Evolutionary conservation across 23 tunicate species (phyloP).

Genomic region (Diplosoma virens): DNA sequence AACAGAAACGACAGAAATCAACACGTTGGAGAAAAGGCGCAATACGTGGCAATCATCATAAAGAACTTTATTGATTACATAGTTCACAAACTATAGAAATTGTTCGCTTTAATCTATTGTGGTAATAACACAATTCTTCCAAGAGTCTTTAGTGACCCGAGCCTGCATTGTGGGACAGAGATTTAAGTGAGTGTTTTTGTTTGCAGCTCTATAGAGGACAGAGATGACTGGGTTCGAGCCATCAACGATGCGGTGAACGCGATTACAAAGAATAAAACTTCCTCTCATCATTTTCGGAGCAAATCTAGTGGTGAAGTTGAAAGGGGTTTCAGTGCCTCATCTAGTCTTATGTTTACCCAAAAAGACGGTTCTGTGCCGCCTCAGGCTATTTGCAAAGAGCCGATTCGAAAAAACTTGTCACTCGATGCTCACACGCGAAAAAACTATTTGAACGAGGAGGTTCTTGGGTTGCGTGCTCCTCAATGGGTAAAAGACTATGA

Average conservation of each 20-base stretch:
- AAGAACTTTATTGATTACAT: too few species aligned
- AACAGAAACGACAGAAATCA: too few species aligned
- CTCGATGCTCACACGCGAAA: background rate
- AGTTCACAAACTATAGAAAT: background rate
- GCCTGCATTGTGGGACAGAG: too few species aligned
- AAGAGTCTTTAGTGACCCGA: too few species aligned
- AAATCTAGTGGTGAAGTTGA: background rate
- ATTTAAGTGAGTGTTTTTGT: too few species aligned
- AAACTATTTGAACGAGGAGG: background rate
- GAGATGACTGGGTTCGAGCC: background rate
- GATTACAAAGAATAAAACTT: background rate
- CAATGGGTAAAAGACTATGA: background rate
- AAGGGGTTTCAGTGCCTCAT: background rate
- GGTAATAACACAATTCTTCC: too few species aligned
- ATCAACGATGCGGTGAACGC: background rate
- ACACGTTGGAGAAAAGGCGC: too few species aligned
- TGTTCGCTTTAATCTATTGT: too few species aligned
- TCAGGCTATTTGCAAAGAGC: background rate
- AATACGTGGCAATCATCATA: too few species aligned
- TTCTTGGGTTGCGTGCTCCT: background rate
- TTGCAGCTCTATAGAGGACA: constrained; percentile 38
- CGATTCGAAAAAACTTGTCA: background rate
- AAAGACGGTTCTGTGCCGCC: background rate
- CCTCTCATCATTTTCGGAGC: background rate
- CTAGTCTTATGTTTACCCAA: background rate